phyloP scores from a whole-genome alignment of 2,113 vertebrate species.

The Perognathus longimembris region DNA sequence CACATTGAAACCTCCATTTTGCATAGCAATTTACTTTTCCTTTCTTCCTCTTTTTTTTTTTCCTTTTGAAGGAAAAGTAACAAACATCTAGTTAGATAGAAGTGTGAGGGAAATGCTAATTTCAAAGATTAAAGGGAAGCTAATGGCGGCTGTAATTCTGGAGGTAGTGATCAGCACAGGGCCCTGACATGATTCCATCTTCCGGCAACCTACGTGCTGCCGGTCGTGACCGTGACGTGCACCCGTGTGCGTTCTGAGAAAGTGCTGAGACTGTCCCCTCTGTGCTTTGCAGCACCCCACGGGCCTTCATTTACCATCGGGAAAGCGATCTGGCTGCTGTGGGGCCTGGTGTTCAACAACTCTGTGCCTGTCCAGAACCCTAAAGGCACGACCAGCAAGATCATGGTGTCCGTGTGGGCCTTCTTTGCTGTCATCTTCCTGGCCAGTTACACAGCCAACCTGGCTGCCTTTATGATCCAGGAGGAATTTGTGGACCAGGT shows the following conservation, averaged over 20 bases:
- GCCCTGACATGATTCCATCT: rapidly evolving
- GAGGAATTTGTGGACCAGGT: slow-evolving; percentile 99
- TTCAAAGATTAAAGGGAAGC: not conserved
- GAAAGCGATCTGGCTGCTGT: slow-evolving; percentile 98
- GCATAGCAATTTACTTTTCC: not conserved
- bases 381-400: slow-evolving; percentile 98
- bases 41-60: not conserved
- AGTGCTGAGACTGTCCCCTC: not conserved
- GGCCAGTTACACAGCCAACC: slow-evolving; percentile 98
- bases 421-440: slow-evolving; percentile 99
- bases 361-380: slow-evolving; percentile 99
- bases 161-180: not conserved
- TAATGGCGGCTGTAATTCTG: not conserved
- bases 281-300: slow-evolving; percentile 90
- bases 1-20: slow-evolving; percentile 49
- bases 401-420: slow-evolving; percentile 99
- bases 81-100: not conserved
- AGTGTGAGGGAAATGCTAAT: slow-evolving; percentile 8
- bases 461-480: slow-evolving; percentile 99
- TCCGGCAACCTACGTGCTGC: not conserved
- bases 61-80: not conserved
- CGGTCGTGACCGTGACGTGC: rapidly evolving
- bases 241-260: rapidly evolving
- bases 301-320: slow-evolving; percentile 99
- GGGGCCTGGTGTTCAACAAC: slow-evolving; percentile 99